These are phyloP conservation scores for Eremobia ochroleuca DNA, from an alignment of 2,888 invertebrate species.

Conservation along the genomic window DNA sequence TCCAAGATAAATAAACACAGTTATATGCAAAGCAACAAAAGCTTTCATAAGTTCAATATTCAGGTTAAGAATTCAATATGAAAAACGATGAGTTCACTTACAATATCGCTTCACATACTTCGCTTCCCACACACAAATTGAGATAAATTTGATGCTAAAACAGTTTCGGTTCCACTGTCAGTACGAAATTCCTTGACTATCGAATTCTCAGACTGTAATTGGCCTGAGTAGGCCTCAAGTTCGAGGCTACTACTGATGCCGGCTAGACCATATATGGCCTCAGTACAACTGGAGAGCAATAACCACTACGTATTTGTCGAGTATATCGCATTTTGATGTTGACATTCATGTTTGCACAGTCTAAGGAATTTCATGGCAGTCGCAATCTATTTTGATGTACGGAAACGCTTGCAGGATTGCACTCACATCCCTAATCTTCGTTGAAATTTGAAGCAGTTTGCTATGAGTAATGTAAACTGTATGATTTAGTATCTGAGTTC, in stretches of 20 bases:
- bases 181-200: constrained; percentile 56
- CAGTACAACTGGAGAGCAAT: constrained; percentile 48
- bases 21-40: constrained; percentile 4
- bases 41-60: background rate
- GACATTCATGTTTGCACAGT: constrained; percentile 51
- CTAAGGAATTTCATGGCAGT: constrained; percentile 42
- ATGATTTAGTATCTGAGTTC: background rate
- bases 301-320: constrained; percentile 34
- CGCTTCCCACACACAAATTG: constrained; percentile 55
- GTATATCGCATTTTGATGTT: constrained; percentile 41
- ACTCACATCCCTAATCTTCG: constrained; percentile 28
- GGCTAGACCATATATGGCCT: constrained; percentile 60
- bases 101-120: constrained; percentile 56
- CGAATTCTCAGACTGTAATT: constrained; percentile 62
- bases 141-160: constrained; percentile 38
- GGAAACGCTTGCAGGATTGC: constrained; percentile 30
- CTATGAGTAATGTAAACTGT: constrained; percentile 5
- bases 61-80: constrained; percentile 23
- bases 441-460: constrained; percentile 6
- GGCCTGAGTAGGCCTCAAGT: constrained; percentile 65
- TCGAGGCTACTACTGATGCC: constrained; percentile 62
- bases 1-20: background rate
- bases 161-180: constrained; percentile 23
- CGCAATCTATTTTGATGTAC: constrained; percentile 41
- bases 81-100: constrained; percentile 44